A percentile compares a stretch with the other conserved stretches of the same genome.
These are phyloP conservation scores for Gadus chalcogrammus DNA, from an alignment of 2,113 vertebrate genomes.

Conservation along the genomic window DNA sequence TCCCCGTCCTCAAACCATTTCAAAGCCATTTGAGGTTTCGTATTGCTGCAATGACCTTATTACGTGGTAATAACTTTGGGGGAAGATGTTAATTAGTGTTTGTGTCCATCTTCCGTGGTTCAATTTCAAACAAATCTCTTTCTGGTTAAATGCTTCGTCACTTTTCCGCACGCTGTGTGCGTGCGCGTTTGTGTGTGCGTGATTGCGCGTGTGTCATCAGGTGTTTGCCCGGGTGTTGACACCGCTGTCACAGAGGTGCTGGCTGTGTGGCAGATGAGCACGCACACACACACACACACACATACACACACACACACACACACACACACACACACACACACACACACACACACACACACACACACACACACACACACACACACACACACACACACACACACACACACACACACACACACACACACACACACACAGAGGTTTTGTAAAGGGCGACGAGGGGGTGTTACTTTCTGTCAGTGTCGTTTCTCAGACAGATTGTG, in stretches of 20 bases:
- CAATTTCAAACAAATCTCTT: constrained; percentile 10
- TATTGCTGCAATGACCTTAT: constrained; percentile 4
- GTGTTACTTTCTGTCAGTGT: background rate
- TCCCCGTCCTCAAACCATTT: background rate
- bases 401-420: constrained; percentile 18
- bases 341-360: background rate
- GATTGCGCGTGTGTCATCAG: constrained; percentile 14
- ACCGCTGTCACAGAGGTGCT: constrained; percentile 20
- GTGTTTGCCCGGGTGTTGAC: constrained; percentile 32
- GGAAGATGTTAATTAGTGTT: constrained; percentile 17
- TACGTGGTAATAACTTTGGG: constrained; percentile 5
- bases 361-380: constrained; percentile 13
- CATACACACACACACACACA: background rate
- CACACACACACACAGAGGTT: constrained; percentile 10
- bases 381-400: constrained; percentile 20
- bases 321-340: constrained; percentile 5
- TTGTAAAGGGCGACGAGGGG: too few relatives aligned
- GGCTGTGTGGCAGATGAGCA: too few relatives aligned
- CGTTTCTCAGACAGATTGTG: constrained; percentile 5
- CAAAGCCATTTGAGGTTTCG: background rate
- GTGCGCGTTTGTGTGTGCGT: constrained; percentile 7
- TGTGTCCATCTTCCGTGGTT: constrained; percentile 11
- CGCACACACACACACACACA: constrained; percentile 1
- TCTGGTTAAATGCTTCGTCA: constrained; percentile 22
- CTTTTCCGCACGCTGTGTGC: constrained; percentile 28